Percentiles rank a stretch among this genome's conserved stretches.
These are phyloP conservation scores for Camelus dromedarius DNA, from an alignment of 2,113 vertebrate species.

Conservation along the genomic window DNA sequence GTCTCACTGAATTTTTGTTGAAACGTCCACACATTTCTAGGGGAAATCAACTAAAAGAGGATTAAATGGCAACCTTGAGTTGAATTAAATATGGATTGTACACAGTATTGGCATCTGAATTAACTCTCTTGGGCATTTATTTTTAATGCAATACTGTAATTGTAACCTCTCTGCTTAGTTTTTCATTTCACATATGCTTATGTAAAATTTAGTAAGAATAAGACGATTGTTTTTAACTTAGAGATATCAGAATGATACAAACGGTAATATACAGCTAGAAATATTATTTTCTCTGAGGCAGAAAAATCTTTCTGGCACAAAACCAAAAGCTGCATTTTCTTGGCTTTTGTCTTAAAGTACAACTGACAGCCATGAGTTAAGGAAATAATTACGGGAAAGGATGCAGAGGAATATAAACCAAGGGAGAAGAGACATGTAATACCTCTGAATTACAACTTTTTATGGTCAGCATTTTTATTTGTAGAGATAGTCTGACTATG, in stretches of 20 bases:
- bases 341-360: constrained; percentile 64
- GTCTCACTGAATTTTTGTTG: constrained; percentile 1
- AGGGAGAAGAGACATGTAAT: constrained; percentile 50
- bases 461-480: constrained; percentile 65
- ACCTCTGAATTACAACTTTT: constrained; percentile 66
- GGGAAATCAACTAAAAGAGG: not conserved
- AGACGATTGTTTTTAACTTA: not conserved
- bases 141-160: not conserved
- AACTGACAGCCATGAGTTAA: constrained; percentile 64
- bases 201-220: constrained; percentile 12
- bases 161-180: not conserved
- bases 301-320: constrained; percentile 29
- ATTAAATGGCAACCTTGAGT: not conserved
- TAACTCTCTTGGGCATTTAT: not conserved
- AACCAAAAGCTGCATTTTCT: constrained; percentile 56
- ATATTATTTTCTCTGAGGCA: constrained; percentile 57
- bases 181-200: not conserved
- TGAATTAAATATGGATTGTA: not conserved
- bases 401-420: constrained; percentile 63
- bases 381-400: constrained; percentile 64
- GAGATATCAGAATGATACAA: constrained; percentile 36
- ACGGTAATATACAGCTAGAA: not conserved
- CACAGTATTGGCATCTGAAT: not conserved
- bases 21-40: not conserved
- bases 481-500: constrained; percentile 55